Conservation (phyloP, 1,140 invertebrate genomes). For the Aphaenogaster ashmeadi region DNA sequence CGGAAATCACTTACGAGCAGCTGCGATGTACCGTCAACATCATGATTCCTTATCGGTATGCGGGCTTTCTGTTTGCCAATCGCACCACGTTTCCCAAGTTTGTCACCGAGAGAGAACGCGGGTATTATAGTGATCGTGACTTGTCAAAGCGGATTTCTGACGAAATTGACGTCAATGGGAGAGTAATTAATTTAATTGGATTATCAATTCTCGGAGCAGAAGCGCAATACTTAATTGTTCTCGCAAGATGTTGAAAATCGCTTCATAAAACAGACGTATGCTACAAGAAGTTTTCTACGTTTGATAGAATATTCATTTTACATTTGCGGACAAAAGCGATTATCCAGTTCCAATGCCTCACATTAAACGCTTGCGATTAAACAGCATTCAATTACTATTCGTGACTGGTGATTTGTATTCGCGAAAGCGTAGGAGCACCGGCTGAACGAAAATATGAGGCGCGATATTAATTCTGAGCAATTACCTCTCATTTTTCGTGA, state of each 20-base stretch:
- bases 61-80: conserved; percentile 60
- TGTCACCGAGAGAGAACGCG: conserved; percentile 39
- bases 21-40: conserved; percentile 27
- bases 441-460: conserved; percentile 56
- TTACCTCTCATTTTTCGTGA: conserved; percentile 64
- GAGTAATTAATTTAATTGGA: conserved; percentile 9
- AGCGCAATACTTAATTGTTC: not conserved
- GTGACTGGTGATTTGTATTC: conserved; percentile 43
- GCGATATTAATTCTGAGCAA: conserved; percentile 68
- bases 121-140: conserved; percentile 37
- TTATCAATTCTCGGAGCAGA: not conserved
- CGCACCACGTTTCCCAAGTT: conserved; percentile 31
- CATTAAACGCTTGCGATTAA: conserved; percentile 20
- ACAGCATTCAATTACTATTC: conserved; percentile 35
- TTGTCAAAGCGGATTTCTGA: conserved; percentile 5
- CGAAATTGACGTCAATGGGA: conserved; percentile 1
- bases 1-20: conserved; percentile 27
- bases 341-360: conserved; percentile 9
- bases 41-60: conserved; percentile 48
- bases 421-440: conserved; percentile 11
- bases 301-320: conserved; percentile 14
- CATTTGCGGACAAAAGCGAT: conserved; percentile 44
- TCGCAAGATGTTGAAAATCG: conserved; percentile 1
- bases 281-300: not conserved
- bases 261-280: not conserved